phyloP scores from a whole-genome alignment of 2,888 invertebrate species.

The Cylindroiulus punctatus region DNA sequence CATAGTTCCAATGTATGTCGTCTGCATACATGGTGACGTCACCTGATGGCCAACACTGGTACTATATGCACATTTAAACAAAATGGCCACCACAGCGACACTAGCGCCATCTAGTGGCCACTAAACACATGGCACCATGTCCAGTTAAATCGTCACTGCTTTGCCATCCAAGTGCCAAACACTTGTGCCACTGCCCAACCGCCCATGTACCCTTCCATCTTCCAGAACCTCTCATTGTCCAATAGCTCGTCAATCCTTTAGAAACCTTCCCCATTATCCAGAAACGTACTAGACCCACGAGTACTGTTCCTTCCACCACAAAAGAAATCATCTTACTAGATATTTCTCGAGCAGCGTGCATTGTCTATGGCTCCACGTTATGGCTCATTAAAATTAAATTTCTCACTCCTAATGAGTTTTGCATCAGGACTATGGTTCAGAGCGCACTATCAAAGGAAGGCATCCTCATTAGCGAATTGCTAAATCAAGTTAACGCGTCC shows the following conservation, averaged over 20 bases:
- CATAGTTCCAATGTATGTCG: too few relatives aligned
- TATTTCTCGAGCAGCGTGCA: background rate
- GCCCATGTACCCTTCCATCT: background rate
- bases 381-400: background rate
- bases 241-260: too few relatives aligned
- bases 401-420: background rate
- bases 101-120: too few relatives aligned
- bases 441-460: background rate
- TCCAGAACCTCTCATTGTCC: too few relatives aligned
- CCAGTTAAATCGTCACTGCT: too few relatives aligned
- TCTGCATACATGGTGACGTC: too few relatives aligned
- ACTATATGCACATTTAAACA: too few relatives aligned
- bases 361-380: background rate
- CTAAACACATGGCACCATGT: too few relatives aligned
- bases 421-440: background rate
- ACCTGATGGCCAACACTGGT: too few relatives aligned
- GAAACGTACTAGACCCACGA: background rate
- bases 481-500: background rate
- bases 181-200: background rate
- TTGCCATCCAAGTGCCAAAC: too few relatives aligned
- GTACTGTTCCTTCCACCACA: background rate
- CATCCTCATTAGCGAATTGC: background rate
- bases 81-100: too few relatives aligned
- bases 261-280: background rate
- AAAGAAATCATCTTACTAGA: background rate